Base-by-base conservation (phyloP, 2,888 invertebrate species). In the Oscheius sp. region DNA sequence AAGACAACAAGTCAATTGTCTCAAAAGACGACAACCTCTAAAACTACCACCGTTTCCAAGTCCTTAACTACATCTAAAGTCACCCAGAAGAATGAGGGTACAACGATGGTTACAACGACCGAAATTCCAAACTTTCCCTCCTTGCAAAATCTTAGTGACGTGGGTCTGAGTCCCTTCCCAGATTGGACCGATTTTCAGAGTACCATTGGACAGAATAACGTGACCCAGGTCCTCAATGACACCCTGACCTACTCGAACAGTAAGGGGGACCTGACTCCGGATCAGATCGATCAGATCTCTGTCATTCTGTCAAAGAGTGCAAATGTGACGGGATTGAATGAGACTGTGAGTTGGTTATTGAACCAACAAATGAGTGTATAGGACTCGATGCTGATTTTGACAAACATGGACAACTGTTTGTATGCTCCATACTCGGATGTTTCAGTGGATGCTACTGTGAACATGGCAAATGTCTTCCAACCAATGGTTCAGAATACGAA, bases 191-290 rank as follows among this genome's bases (percentile, higher is more conserved):
- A 5, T 47, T 35, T 70, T 70, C 51, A 70, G 75, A 70, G 77
- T 53, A 76, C 76, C 11, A 73, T 79, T 11, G 79, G 77, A 0
- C 71, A 55, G 35, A 65, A 73, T 35, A 73, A 73, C 37, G 73
- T 73, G 37, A 73, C 73, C 21, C 51, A 62, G n/a, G 57, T 73
- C 3, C 53, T 73, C 33, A 73, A 62, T 53, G 73, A 58, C 29
- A 73, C 73, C 3, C 11, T 62, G 37, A 33, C 42, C 21, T 65
- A 73, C 50, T 63, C 73, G 7, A 62, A 63, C 10, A 53, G 33
- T n/a, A 53, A 62, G 48, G 55, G 48, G 21, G 32, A 57, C 7
- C 57, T 73, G 5, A 37, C 57, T 0, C 10, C 73, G 4, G 65
- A 53, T n/a, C 55, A 73, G 29, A 42, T 73, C 11, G 62, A 62